Evolutionary conservation across 1,140 invertebrate species (phyloP).

Genomic region (Coelopa frigida): DNA sequence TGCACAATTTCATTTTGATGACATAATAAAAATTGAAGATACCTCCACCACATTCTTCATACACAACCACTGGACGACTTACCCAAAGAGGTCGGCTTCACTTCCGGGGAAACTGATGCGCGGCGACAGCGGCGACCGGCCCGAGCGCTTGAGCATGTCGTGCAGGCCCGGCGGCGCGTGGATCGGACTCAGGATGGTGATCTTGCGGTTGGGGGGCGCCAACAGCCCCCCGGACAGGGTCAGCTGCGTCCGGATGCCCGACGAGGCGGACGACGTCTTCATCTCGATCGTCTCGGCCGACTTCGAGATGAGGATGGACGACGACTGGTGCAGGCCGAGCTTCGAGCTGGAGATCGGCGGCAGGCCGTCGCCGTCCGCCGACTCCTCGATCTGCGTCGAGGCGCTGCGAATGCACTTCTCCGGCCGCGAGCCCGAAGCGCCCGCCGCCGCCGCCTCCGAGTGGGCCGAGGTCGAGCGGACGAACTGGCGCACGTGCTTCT

Average conservation of each 20-base stretch:
- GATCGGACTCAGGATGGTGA: conserved; percentile 41
- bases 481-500: conserved; percentile 43
- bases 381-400: conserved; percentile 42
- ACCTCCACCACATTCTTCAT: no score
- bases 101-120: conserved; percentile 42
- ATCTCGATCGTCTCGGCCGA: conserved; percentile 43
- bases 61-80: no score
- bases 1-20: no score
- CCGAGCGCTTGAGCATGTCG: conserved; percentile 37
- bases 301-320: conserved; percentile 42
- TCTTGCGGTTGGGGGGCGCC: conserved; percentile 43
- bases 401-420: conserved; percentile 43
- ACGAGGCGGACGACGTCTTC: conserved; percentile 24
- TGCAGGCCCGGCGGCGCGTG: conserved; percentile 40
- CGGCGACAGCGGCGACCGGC: conserved; percentile 39
- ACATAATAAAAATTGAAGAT: no score
- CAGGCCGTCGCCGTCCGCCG: conserved; percentile 10
- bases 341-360: conserved; percentile 19
- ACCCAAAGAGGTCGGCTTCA: conserved; percentile 42
- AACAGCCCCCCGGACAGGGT: conserved; percentile 40
- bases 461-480: conserved; percentile 43
- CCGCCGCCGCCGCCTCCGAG: conserved; percentile 35
- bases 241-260: conserved; percentile 39
- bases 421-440: conserved; percentile 18
- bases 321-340: conserved; percentile 38